phyloP scores from a whole-genome alignment of 1,140 invertebrate species.

The Ephestia elutella region DNA sequence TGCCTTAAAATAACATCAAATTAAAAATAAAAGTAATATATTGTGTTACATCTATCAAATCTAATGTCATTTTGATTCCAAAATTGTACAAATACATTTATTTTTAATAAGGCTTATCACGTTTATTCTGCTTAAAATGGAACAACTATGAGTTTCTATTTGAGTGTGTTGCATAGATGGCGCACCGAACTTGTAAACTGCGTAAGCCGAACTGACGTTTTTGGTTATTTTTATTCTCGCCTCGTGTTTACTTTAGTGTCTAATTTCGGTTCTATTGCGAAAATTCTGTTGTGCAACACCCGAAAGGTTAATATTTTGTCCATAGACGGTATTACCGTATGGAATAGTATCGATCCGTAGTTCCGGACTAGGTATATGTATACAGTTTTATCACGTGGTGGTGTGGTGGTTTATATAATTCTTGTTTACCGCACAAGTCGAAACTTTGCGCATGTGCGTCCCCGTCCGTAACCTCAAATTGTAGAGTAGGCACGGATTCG shows the following conservation, averaged over 20 bases:
- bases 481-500: slow-evolving; percentile 60
- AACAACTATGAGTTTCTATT: slow-evolving; percentile 33
- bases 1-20: no score
- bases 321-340: slow-evolving; percentile 31
- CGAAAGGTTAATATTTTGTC: slow-evolving; percentile 51
- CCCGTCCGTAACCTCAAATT: slow-evolving; percentile 73
- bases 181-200: slow-evolving; percentile 65
- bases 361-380: slow-evolving; percentile 69
- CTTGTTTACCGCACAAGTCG: slow-evolving; percentile 74
- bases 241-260: slow-evolving; percentile 75
- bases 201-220: slow-evolving; percentile 73
- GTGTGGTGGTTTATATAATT: slow-evolving; percentile 75
- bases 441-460: slow-evolving; percentile 75
- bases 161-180: slow-evolving; percentile 62
- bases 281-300: slow-evolving; percentile 67
- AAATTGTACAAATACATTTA: no score
- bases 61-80: no score
- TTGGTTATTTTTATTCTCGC: slow-evolving; percentile 75
- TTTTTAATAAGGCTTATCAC: not conserved
- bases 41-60: no score
- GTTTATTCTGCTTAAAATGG: slow-evolving; percentile 34
- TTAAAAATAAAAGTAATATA: no score
- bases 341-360: slow-evolving; percentile 62
- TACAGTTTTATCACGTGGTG: slow-evolving; percentile 73
- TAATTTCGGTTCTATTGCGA: slow-evolving; percentile 71